phyloP scores from a whole-genome alignment of 2,888 invertebrate species.

The Heliconius aoede region DNA sequence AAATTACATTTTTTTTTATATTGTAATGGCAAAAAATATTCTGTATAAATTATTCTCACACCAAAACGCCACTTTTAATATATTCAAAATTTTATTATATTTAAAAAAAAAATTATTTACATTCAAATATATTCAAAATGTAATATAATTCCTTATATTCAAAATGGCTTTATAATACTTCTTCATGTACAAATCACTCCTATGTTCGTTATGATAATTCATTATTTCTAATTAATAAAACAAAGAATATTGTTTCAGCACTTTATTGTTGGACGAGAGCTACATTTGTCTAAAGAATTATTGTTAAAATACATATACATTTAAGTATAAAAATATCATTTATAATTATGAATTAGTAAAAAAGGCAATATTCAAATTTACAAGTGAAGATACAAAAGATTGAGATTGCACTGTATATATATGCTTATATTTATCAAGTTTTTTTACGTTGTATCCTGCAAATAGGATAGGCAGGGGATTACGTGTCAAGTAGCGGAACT shows the following conservation, averaged over 20 bases:
- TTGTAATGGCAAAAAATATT: no score
- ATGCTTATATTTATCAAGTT: no score
- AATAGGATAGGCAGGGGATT: no score
- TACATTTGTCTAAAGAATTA: conserved; percentile 5
- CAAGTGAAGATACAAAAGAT: background rate
- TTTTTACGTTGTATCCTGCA: no score
- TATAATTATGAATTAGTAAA: background rate
- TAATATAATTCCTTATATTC: no score
- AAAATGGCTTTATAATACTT: background rate
- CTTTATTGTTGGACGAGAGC: conserved; percentile 5
- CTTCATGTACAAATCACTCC: background rate
- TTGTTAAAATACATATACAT: background rate
- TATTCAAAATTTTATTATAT: background rate
- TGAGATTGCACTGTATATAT: background rate
- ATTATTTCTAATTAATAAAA: background rate
- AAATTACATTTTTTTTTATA: no score
- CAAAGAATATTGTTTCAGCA: background rate
- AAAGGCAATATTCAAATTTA: background rate
- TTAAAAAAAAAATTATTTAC: no score
- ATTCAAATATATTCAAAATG: no score
- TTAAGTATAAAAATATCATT: background rate
- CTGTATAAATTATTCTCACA: no score
- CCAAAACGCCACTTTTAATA: no score
- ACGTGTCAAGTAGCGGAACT: no score
- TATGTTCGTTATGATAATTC: background rate